Base-by-base conservation (phyloP, 2,888 invertebrate species). In the Hyppa rectilinea region DNA sequence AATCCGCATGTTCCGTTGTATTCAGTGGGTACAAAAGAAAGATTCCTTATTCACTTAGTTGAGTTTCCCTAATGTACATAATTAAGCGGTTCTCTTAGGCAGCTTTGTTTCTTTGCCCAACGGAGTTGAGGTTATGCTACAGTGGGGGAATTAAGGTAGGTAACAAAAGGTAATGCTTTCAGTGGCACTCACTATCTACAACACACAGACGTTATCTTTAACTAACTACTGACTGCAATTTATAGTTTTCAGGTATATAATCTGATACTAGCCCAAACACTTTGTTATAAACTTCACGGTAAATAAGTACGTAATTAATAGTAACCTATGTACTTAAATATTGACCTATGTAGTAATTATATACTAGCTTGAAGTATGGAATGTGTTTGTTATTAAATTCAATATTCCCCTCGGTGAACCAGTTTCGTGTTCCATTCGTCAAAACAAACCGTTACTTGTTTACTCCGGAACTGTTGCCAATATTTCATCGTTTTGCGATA, bases 51-150 rank as follows among this genome's bases (percentile, higher is more conserved):
- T 82, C 74, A 74, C 63, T 82, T 71, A 71, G 63, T 71, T 72
- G 65, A 79, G 76, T 84, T 84, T 66, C 34, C 60, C 31, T 75
- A 72, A 84, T 71, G 71, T 70, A 76, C 74, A 74, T 79, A 84
- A 83, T 71, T 74, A 82, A 76, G 67, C 52, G 70, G 64, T 59
- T 66, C 73, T 71, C 58, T 68, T 56, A 64, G 31, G 40, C 43
- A 61, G 71, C 82, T 84, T 75, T 78, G 66, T 82, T 72, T 62
- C 64, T 67, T 73, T 71, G 56, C 26, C 66, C 60, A 49, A 40
- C 61, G 20, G 53, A 74, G 50, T 63, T 56, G 73, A 58, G 68
- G 60, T 71, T 79, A 49, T 59, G 60, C 38, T 64, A 47, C 58
- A 43, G 34, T 45, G 31, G 66, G 67, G 49, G 50, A 58, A 63